Conservation (phyloP, 2,113 vertebrate genomes). For the Sander vitreus region DNA sequence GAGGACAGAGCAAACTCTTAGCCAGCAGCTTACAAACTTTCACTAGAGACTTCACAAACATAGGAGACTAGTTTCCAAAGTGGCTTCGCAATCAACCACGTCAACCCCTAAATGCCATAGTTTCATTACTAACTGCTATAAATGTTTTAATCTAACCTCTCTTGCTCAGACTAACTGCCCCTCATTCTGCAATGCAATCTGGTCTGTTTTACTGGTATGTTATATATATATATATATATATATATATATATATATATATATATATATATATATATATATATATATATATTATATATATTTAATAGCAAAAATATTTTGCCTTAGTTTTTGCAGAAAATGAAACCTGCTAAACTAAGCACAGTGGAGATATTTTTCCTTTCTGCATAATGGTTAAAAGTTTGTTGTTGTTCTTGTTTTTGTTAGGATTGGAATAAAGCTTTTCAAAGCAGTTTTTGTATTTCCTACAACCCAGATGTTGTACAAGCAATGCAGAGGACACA, state of each 20-base stretch:
- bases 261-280: too few relatives aligned
- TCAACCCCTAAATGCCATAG: not conserved
- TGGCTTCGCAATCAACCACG: conserved; percentile 15
- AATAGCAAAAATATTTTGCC: not conserved
- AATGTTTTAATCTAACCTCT: not conserved
- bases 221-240: too few relatives aligned
- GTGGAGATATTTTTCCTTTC: not conserved
- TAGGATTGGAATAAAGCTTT: not conserved
- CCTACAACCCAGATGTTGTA: conserved; percentile 10
- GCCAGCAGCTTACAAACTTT: conserved; percentile 26
- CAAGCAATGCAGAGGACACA: not conserved
- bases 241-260: too few relatives aligned
- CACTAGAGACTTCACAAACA: conserved; percentile 20
- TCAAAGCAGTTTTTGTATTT: conserved; percentile 4
- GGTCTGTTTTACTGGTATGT: not conserved
- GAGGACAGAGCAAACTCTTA: conserved; percentile 44
- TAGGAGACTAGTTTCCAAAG: not conserved
- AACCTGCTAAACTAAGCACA: not conserved
- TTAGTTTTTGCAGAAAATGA: not conserved
- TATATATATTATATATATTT: too few relatives aligned
- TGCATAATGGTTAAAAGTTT: not conserved
- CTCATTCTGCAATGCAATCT: not conserved
- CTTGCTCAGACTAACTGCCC: not conserved
- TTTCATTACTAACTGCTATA: not conserved
- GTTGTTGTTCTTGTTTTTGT: conserved; percentile 1